phyloP scores from a whole-genome alignment of 2,888 invertebrate species.

The Aspidiotus destructor region DNA sequence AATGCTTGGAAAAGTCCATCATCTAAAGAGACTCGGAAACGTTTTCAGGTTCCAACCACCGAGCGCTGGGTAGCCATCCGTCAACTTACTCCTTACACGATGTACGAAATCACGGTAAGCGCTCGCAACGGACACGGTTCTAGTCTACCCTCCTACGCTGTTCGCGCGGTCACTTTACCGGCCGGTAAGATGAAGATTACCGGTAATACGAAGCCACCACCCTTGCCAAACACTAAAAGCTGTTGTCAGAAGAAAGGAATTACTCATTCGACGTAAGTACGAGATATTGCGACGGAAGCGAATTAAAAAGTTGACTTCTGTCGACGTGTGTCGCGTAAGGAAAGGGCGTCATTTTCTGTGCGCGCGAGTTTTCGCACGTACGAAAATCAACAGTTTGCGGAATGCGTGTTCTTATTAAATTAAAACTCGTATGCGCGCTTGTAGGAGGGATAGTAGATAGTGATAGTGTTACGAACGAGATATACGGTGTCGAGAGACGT shows the following conservation, averaged over 20 bases:
- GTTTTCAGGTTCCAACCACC: conserved; percentile 36
- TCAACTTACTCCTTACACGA: conserved; percentile 63
- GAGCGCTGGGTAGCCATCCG: conserved; percentile 45
- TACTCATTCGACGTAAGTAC: conserved; percentile 52
- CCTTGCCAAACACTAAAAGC: conserved; percentile 61
- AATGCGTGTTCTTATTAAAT: not conserved
- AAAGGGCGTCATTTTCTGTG: not conserved
- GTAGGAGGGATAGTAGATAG: no score
- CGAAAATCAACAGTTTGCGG: conserved; percentile 2
- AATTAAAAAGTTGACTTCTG: not conserved
- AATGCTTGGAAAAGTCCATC: not conserved
- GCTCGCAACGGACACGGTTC: conserved; percentile 64
- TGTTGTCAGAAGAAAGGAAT: conserved; percentile 66
- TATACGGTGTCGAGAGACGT: no score
- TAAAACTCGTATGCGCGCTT: not conserved
- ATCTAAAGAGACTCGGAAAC: no score
- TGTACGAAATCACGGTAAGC: conserved; percentile 69
- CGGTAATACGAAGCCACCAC: conserved; percentile 48
- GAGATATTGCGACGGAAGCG: not conserved
- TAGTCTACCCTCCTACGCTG: conserved; percentile 63
- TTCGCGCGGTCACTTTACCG: conserved; percentile 62
- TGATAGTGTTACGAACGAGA: no score
- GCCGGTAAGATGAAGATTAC: conserved; percentile 53
- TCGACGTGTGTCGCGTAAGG: no score
- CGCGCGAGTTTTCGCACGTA: not conserved